phyloP scores from a whole-genome alignment of 2,797 vertebrate genomes.

The Gila robusta region DNA sequence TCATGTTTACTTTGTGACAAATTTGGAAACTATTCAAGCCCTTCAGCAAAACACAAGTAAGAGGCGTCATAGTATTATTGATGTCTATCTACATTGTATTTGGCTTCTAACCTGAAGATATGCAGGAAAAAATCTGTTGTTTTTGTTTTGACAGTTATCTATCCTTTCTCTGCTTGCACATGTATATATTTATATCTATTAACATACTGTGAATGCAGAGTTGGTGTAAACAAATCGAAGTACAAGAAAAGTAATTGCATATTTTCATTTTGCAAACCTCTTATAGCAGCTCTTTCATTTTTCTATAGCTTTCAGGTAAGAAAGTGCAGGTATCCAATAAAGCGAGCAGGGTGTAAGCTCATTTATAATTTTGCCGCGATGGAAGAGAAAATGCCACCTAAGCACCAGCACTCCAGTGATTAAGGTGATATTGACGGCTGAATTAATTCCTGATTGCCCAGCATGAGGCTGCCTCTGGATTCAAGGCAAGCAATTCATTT shows the following conservation, averaged over 20 bases:
- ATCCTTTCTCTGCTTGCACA: neutral
- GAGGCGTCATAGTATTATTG: neutral
- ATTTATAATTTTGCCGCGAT: constrained; percentile 62
- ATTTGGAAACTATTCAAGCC: constrained; percentile 25
- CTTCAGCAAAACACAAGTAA: constrained; percentile 25
- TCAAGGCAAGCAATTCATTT: constrained; percentile 67
- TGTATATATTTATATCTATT: neutral
- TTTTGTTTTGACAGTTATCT: neutral
- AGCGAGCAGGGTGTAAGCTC: constrained; percentile 24
- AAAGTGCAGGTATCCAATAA: constrained; percentile 40
- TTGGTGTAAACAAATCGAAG: neutral
- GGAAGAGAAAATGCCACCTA: constrained; percentile 58
- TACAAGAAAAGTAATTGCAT: neutral
- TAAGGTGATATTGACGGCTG: constrained; percentile 73
- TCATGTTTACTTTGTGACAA: constrained; percentile 32
- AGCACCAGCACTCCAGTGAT: constrained; percentile 65
- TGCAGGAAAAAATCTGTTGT: neutral
- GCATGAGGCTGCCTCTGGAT: constrained; percentile 57
- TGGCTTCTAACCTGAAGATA: constrained; percentile 20
- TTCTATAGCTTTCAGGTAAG: neutral
- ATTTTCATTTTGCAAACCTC: neutral
- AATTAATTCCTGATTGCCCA: constrained; percentile 74
- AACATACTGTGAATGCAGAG: neutral
- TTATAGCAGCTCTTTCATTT: neutral
- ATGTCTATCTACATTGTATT: constrained; percentile 3